Conservation (phyloP, 2,113 vertebrate genomes). For the Cinclus mexicanus region DNA sequence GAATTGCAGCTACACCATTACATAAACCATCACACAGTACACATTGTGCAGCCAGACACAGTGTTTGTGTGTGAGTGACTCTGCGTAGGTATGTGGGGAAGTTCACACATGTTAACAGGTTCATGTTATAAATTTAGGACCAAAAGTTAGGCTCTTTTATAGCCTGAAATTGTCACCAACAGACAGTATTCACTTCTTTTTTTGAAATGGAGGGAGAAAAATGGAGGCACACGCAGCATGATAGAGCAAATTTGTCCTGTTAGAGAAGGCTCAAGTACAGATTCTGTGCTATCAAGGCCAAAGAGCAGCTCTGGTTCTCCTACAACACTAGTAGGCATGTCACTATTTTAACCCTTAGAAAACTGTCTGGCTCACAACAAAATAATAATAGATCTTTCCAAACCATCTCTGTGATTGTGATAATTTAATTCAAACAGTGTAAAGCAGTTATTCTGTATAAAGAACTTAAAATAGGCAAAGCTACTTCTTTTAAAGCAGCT, state of each 20-base stretch:
- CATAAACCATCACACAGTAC: constrained; percentile 17
- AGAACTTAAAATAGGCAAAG: not conserved
- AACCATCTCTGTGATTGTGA: not conserved
- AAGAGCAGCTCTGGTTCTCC: not conserved
- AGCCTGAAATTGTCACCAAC: not conserved
- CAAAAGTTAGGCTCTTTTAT: not conserved
- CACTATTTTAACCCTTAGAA: not conserved
- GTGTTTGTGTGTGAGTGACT: constrained; percentile 13
- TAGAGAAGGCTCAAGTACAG: not conserved
- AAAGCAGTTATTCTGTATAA: not conserved
- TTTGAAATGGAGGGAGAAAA: not conserved
- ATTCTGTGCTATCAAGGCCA: not conserved
- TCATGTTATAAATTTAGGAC: constrained; percentile 1
- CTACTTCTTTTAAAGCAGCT: not conserved
- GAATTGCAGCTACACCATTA: constrained; percentile 2
- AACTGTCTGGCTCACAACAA: not conserved
- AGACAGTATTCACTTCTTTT: not conserved
- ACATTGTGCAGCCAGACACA: constrained; percentile 23
- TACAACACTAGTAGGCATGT: not conserved
- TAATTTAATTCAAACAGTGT: not conserved
- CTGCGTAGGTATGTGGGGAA: constrained; percentile 29
- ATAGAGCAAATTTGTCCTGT: not conserved
- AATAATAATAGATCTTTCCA: not conserved
- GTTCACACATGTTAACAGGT: constrained; percentile 30
- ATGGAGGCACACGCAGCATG: not conserved